Percentiles rank a stretch among this genome's conserved stretches.
Conservation (phyloP, 2,113 vertebrate genomes). For the Myodes glareolus region DNA sequence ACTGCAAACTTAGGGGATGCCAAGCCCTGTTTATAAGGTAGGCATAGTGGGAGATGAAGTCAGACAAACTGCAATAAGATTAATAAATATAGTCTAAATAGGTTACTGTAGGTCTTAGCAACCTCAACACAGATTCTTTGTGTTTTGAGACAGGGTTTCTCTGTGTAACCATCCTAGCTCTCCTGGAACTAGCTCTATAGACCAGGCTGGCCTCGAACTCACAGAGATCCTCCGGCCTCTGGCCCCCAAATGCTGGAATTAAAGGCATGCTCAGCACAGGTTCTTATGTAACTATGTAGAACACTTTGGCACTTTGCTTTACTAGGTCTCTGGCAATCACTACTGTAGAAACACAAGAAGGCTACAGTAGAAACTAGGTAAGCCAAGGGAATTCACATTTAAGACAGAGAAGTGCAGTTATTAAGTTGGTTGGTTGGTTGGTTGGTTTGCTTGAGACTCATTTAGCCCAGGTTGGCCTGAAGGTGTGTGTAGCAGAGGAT, state of each 20-base stretch:
- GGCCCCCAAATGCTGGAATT: no score
- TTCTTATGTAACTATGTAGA: background rate
- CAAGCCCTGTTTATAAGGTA: background rate
- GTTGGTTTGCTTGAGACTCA: background rate
- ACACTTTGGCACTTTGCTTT: background rate
- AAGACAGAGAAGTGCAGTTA: background rate
- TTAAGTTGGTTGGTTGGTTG: background rate
- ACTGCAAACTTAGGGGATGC: background rate
- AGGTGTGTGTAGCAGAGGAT: background rate
- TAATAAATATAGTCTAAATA: background rate
- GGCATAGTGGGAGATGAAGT: background rate
- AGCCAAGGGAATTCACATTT: background rate
- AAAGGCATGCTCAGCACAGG: no score
- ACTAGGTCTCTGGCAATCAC: background rate
- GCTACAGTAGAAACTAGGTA: background rate
- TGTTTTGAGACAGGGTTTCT: no score
- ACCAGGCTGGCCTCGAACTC: no score
- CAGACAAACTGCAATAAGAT: no score
- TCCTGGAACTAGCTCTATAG: no score
- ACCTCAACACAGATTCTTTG: background rate
- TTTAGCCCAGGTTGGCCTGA: background rate
- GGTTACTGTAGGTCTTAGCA: background rate
- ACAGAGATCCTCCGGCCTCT: no score
- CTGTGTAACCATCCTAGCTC: no score
- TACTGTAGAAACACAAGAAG: background rate